Conservation (phyloP, 2,888 invertebrate genomes). For the Sarcophaga carnaria region DNA sequence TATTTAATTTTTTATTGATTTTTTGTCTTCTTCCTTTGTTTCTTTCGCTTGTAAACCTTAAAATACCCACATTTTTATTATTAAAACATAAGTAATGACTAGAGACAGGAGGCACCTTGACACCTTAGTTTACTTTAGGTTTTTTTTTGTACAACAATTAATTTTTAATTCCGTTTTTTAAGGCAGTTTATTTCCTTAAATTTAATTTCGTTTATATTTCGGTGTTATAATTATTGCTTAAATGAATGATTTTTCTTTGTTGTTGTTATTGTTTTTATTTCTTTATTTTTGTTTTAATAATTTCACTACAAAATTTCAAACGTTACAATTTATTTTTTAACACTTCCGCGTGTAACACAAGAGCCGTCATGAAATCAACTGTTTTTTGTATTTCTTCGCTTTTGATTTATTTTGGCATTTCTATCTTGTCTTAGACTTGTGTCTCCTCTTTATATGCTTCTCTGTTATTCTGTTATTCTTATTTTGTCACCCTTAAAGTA, state of each 20-base stretch:
- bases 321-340: background rate
- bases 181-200: background rate
- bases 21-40: background rate
- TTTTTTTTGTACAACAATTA: constrained; percentile 10
- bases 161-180: background rate
- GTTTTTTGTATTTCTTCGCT: constrained; percentile 31
- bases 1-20: constrained; percentile 48
- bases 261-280: constrained; percentile 8
- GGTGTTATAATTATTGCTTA: constrained; percentile 3
- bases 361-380: constrained; percentile 60
- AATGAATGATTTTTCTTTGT: constrained; percentile 1
- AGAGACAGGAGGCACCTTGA: constrained; percentile 62
- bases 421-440: background rate
- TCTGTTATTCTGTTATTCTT: constrained; percentile 8
- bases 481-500: constrained; percentile 60
- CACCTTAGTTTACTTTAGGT: constrained; percentile 32
- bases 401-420: constrained; percentile 30
- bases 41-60: background rate
- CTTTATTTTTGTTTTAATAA: constrained; percentile 27
- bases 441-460: background rate
- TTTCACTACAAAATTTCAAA: background rate
- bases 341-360: constrained; percentile 52
- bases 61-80: constrained; percentile 53
- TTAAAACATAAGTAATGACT: constrained; percentile 34
- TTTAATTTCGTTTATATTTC: background rate